Percentiles rank a stretch among this genome's conserved stretches.
These are phyloP conservation scores for Conops quadrifasciatus DNA, from an alignment of 2,888 invertebrate species.

Conservation along the genomic window DNA sequence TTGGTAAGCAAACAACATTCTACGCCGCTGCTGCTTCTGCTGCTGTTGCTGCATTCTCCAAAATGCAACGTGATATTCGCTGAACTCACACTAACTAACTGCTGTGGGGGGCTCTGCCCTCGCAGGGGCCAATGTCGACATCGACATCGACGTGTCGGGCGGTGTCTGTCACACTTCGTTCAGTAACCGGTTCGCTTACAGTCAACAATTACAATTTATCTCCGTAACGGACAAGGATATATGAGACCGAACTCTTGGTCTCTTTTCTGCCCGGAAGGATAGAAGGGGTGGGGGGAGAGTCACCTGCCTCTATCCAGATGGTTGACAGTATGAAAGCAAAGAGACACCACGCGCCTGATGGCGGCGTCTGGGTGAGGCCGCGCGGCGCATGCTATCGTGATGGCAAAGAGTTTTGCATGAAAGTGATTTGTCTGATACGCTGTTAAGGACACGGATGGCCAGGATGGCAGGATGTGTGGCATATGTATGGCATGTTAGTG, in stretches of 20 bases:
- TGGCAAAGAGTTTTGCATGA: not conserved
- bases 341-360: too few species aligned
- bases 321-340: not conserved
- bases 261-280: not conserved
- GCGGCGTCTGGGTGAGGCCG: too few species aligned
- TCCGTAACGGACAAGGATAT: slow-evolving; percentile 26
- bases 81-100: not conserved
- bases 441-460: slow-evolving; percentile 8
- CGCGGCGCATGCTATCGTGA: not conserved
- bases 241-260: slow-evolving; percentile 13
- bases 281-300: not conserved
- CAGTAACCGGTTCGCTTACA: slow-evolving; percentile 11
- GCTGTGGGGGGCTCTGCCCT: not conserved
- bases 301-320: not conserved
- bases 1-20: not conserved
- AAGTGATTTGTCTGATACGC: slow-evolving; percentile 19
- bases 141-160: not conserved
- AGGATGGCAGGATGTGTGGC: not conserved
- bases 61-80: slow-evolving; percentile 5
- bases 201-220: slow-evolving; percentile 34
- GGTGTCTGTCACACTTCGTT: slow-evolving; percentile 10
- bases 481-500: not conserved
- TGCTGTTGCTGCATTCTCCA: not conserved
- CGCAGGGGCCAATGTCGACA: not conserved
- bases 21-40: not conserved